Evolutionary conservation across 2,797 vertebrate species (phyloP).

Genomic region (Gallinago solitaria): DNA sequence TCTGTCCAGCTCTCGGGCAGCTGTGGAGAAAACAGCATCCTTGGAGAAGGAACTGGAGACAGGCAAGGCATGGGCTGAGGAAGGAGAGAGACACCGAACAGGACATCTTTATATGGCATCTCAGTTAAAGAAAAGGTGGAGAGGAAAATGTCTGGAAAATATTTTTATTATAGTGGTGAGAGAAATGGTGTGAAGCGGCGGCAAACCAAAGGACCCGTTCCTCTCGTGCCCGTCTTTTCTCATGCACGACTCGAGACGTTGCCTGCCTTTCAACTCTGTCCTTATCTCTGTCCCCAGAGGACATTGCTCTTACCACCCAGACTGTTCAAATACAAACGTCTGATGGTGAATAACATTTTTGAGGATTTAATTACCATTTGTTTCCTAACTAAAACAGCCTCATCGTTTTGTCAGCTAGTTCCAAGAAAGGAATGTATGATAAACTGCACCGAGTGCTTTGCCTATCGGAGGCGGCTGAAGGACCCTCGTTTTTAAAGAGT

Average conservation of each 20-base stretch:
- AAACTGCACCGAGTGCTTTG: background rate
- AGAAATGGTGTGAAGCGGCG: background rate
- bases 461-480: background rate
- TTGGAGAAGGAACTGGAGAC: background rate
- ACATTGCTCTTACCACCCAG: background rate
- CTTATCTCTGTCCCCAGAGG: slow-evolving; percentile 5
- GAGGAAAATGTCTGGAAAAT: background rate
- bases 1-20: background rate
- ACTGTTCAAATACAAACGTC: background rate
- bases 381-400: slow-evolving; percentile 22
- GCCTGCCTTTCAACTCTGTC: background rate
- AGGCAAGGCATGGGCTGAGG: background rate
- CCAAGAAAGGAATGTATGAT: background rate
- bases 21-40: background rate
- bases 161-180: background rate
- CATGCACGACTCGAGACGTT: background rate
- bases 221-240: background rate
- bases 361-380: background rate
- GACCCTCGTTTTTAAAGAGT: background rate
- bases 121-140: background rate
- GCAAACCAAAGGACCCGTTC: background rate
- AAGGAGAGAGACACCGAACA: background rate
- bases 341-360: background rate
- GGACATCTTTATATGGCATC: fast-evolving
- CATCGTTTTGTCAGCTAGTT: background rate